Evolutionary conservation across 2,888 invertebrate species (phyloP).

Genomic region (Chrysina gloriosa): DNA sequence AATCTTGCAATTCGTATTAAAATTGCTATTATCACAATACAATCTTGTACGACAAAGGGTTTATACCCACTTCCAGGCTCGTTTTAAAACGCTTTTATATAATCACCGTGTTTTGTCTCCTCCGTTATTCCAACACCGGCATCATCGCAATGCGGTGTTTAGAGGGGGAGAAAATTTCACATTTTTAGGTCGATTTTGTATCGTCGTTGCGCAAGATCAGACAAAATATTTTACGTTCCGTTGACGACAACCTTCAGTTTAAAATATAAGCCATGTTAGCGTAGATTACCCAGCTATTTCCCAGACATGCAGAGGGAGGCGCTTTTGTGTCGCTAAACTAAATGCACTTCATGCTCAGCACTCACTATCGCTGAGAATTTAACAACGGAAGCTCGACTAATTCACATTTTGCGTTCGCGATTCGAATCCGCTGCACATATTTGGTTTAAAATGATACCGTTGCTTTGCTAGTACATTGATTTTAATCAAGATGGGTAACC

Average conservation of each 20-base stretch:
- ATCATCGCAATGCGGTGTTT: no score
- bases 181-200: constrained; percentile 19
- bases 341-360: not conserved
- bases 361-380: not conserved
- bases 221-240: constrained; percentile 11
- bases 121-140: constrained; percentile 3
- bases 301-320: not conserved
- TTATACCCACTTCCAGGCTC: no score
- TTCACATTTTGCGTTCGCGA: not conserved
- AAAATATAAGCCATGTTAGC: not conserved
- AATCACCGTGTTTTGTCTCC: not conserved
- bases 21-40: no score
- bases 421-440: constrained; percentile 8
- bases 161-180: constrained; percentile 10
- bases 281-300: not conserved
- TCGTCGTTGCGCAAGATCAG: not conserved
- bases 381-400: constrained; percentile 4
- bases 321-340: not conserved
- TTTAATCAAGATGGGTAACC: no score
- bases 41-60: not conserved
- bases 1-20: no score
- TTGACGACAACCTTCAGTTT: not conserved
- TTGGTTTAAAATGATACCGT: not conserved
- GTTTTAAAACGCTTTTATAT: no score
- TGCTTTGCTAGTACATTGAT: not conserved